Percentiles rank a stretch among this genome's conserved stretches.
These are phyloP conservation scores for Heterotilapia buettikoferi DNA, from an alignment of 2,113 vertebrate genomes.

Conservation along the genomic window DNA sequence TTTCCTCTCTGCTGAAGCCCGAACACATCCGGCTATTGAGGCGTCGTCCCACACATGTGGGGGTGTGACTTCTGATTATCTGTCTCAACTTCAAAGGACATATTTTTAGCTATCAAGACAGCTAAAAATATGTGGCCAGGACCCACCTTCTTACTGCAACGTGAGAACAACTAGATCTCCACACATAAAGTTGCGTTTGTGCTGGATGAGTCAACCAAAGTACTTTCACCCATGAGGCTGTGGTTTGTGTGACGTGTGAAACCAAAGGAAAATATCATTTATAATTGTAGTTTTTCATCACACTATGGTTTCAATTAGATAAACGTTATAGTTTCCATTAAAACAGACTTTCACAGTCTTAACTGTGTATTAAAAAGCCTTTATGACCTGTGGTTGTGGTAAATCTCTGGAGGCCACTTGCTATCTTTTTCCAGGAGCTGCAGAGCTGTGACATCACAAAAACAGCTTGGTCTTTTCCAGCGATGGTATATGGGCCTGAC, in stretches of 20 bases:
- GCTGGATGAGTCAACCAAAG: background rate
- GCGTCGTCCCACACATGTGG: conserved; percentile 52
- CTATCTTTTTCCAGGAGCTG: background rate
- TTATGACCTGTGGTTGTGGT: background rate
- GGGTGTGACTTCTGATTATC: conserved; percentile 59
- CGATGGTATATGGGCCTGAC: background rate
- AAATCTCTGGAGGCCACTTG: background rate
- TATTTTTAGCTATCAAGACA: conserved; percentile 69
- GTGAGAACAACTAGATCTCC: conserved; percentile 34
- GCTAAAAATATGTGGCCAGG: conserved; percentile 57
- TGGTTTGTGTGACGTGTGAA: background rate
- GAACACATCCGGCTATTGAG: conserved; percentile 72
- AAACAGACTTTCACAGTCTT: background rate
- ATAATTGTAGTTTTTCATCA: background rate
- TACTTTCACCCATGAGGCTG: background rate
- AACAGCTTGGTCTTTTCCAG: background rate
- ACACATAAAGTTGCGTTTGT: background rate
- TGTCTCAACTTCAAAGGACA: conserved; percentile 51
- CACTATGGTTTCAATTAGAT: background rate
- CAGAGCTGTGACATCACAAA: background rate
- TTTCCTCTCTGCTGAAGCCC: conserved; percentile 53
- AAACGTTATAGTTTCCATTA: background rate
- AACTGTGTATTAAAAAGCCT: background rate
- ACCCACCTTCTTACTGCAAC: conserved; percentile 45
- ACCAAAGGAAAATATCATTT: background rate